phyloP scores from a whole-genome alignment of 2,888 invertebrate genomes.

The Biston betularia region DNA sequence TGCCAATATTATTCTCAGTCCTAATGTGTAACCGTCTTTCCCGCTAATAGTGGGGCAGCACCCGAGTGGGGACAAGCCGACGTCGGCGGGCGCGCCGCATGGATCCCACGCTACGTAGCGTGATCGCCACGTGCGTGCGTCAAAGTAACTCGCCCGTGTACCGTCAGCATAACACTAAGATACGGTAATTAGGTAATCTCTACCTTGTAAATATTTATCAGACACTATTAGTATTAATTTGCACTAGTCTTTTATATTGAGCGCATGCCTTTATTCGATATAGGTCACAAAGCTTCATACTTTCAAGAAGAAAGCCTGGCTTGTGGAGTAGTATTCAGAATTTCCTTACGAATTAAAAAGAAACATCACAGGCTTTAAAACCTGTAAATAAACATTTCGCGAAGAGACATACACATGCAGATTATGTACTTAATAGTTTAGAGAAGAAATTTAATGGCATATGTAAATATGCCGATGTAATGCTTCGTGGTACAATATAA shows the following conservation, averaged over 20 bases:
- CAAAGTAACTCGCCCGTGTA: conserved; percentile 29
- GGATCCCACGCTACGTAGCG: conserved; percentile 50
- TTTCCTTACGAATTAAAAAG: no score
- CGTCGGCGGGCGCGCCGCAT: conserved; percentile 45
- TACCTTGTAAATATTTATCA: conserved; percentile 4
- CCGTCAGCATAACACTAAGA: conserved; percentile 40
- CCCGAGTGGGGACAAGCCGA: conserved; percentile 8
- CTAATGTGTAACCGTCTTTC: background rate
- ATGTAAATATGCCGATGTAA: no score
- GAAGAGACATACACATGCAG: no score
- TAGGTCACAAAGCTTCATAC: background rate
- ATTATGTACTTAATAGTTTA: no score
- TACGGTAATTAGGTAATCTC: conserved; percentile 26
- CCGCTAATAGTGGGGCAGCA: conserved; percentile 38
- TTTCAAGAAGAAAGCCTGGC: no score
- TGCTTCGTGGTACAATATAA: no score
- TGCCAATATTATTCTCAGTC: no score
- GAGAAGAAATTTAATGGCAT: no score
- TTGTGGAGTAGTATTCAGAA: no score
- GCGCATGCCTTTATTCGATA: background rate
- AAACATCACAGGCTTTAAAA: no score
- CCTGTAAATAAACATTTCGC: no score
- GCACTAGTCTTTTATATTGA: background rate
- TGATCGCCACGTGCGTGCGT: conserved; percentile 56
- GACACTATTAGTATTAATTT: background rate